Base-by-base conservation (phyloP, 2,888 invertebrate species). In the Nomada hirtipes region DNA sequence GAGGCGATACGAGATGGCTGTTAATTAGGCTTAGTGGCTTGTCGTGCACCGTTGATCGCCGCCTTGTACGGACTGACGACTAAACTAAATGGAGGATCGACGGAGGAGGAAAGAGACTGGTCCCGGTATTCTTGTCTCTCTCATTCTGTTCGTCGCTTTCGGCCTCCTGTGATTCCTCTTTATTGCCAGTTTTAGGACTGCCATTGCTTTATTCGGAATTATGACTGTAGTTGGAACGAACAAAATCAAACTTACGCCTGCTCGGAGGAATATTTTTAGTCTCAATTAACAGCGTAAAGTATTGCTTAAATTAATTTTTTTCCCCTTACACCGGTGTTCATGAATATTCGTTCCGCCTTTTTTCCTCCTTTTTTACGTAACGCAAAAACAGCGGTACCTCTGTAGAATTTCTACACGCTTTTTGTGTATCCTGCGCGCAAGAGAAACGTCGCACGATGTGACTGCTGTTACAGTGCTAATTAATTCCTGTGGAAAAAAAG, bases 21-120 rank as follows among this genome's bases (percentile, higher is more conserved):
- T 91, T 92, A 92, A 92, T 92, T 92, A 92, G 92, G 90, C 88
- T 89, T 86, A 85, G 86, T 81, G 85, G 88, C 86, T 86, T 86
- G 90, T 88, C 88, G 90, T 89, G 90, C 90, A 88, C 89, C 88
- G 91, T 85, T 90, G 90, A 89, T 75, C 80, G 83, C 80, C 75
- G 69, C 84, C 64, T 72, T 84, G 82, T 83, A 83, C 82, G 83
- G 83, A 23, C n/a, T 29, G 29, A 15, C 70, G 87, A 86, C 88
- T 82, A 87, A 88, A 89, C 86, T 90, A 89, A 89, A 86, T 85
- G 77, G 79, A 87, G 83, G 86, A 86, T 61, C 74, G 42, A 53
- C 59, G 63, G 72, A 63, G 60, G 42, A 61, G 26, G 53, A 57
- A 63, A 61, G 47, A 70, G 60, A 26, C 59, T 29, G 50, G 44